Evolutionary conservation across 1,140 invertebrate genomes (phyloP).

Genomic region (Drosophila quadrilineata): DNA sequence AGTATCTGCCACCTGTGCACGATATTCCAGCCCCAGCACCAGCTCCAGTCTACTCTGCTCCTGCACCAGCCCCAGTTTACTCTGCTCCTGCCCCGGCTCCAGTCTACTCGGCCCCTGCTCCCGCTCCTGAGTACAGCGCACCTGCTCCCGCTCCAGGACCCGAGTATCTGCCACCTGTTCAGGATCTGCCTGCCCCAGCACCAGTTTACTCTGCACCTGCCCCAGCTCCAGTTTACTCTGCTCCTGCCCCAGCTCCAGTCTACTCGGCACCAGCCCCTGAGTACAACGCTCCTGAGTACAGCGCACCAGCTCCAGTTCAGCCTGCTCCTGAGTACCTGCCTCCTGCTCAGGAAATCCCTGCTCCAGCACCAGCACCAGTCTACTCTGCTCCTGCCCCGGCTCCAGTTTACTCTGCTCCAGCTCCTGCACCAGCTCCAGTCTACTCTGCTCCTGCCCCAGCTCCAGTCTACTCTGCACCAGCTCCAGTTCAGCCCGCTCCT

Average conservation of each 20-base stretch:
- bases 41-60: slow-evolving; percentile 37
- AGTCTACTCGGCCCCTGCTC: slow-evolving; percentile 40
- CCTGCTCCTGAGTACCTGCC: slow-evolving; percentile 52
- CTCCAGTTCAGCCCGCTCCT: slow-evolving; percentile 8
- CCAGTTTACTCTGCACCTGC: slow-evolving; percentile 30
- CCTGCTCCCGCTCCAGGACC: slow-evolving; percentile 43
- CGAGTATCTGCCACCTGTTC: too few species aligned
- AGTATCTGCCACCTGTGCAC: slow-evolving; percentile 46
- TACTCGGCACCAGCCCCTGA: slow-evolving; percentile 31
- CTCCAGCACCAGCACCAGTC: slow-evolving; percentile 32
- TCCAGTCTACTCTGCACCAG: slow-evolving; percentile 32
- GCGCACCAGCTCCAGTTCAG: slow-evolving; percentile 33
- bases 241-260: slow-evolving; percentile 31
- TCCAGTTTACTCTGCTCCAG: slow-evolving; percentile 47
- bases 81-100: slow-evolving; percentile 46
- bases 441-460: slow-evolving; percentile 50
- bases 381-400: slow-evolving; percentile 54
- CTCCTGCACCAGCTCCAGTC: slow-evolving; percentile 34
- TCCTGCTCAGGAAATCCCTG: slow-evolving; percentile 48
- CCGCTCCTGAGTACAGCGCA: slow-evolving; percentile 35
- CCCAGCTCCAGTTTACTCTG: slow-evolving; percentile 15
- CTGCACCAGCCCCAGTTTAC: slow-evolving; percentile 30
- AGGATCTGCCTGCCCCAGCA: slow-evolving; percentile 9
- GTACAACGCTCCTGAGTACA: slow-evolving; percentile 35
- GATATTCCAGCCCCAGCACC: slow-evolving; percentile 43